phyloP scores from a whole-genome alignment of 1,140 invertebrate genomes.

The Coptotermes formosanus region DNA sequence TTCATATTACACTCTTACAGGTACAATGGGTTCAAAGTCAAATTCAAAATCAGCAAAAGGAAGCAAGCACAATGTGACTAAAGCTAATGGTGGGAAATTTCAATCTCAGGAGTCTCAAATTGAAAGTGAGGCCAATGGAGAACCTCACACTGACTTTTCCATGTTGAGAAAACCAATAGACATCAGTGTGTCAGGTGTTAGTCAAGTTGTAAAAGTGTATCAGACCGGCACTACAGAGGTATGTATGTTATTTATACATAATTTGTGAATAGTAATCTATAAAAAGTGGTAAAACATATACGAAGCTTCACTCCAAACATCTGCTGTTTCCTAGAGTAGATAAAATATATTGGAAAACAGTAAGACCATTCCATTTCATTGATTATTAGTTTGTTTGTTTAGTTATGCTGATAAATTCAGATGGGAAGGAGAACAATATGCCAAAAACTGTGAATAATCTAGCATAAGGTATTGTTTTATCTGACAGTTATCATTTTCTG shows the following conservation, averaged over 20 bases:
- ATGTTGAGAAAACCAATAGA: slow-evolving; percentile 60
- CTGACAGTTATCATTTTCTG: no score
- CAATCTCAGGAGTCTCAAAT: background rate
- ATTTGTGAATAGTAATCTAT: background rate
- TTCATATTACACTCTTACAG: background rate
- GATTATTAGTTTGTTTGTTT: no score
- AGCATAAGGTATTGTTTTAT: no score
- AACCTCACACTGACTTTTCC: slow-evolving; percentile 52
- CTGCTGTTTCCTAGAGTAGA: no score
- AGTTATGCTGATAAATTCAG: no score
- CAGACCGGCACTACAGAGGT: slow-evolving; percentile 62
- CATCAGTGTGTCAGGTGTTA: slow-evolving; percentile 59
- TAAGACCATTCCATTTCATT: no score
- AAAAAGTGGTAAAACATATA: no score
- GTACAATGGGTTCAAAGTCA: slow-evolving; percentile 30
- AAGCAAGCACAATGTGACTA: slow-evolving; percentile 5
- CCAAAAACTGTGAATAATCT: no score
- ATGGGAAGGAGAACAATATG: no score
- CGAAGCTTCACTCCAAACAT: no score
- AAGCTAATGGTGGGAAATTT: slow-evolving; percentile 3
- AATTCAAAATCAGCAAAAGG: slow-evolving; percentile 24
- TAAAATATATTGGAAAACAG: no score
- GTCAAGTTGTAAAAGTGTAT: slow-evolving; percentile 58
- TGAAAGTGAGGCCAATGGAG: background rate
- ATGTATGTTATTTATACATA: slow-evolving; percentile 33